Percentiles rank a stretch among this genome's conserved stretches.
Evolutionary conservation across 2,113 vertebrate species (phyloP).

Genomic region (Archilochus colubris): DNA sequence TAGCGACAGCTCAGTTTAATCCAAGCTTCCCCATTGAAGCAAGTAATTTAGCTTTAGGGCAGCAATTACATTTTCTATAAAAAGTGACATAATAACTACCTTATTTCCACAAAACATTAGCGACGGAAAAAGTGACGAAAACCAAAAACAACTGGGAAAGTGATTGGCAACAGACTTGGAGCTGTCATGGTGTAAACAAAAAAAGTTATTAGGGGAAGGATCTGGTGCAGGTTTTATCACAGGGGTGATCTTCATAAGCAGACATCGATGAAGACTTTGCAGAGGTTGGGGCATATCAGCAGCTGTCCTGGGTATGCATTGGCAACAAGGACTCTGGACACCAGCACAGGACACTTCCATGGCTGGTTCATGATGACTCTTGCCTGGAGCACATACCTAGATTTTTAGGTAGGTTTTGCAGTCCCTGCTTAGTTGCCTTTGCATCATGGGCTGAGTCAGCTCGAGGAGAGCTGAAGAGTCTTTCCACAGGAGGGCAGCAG

Average conservation of each 20-base stretch:
- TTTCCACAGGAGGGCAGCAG: slow-evolving; percentile 23
- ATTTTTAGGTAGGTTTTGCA: neutral
- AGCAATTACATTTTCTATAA: neutral
- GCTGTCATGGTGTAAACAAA: neutral
- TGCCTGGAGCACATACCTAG: neutral
- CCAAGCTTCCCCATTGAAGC: neutral
- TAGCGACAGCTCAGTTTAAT: neutral
- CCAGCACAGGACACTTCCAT: neutral
- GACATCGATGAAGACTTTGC: neutral
- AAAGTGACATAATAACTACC: neutral
- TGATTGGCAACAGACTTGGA: neutral
- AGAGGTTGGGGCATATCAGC: neutral
- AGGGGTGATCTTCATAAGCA: neutral
- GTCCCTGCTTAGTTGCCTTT: neutral
- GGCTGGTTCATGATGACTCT: neutral
- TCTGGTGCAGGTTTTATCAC: neutral
- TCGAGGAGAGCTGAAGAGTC: neutral
- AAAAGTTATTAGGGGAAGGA: neutral
- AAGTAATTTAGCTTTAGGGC: neutral
- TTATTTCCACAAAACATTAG: neutral
- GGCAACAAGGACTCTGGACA: neutral
- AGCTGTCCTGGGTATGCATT: neutral
- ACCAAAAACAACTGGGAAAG: neutral
- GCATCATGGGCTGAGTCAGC: neutral
- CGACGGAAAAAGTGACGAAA: rapidly evolving